These are phyloP conservation scores for Xyliphius kryptos DNA, from an alignment of 2,113 vertebrate genomes.

Conservation along the genomic window DNA sequence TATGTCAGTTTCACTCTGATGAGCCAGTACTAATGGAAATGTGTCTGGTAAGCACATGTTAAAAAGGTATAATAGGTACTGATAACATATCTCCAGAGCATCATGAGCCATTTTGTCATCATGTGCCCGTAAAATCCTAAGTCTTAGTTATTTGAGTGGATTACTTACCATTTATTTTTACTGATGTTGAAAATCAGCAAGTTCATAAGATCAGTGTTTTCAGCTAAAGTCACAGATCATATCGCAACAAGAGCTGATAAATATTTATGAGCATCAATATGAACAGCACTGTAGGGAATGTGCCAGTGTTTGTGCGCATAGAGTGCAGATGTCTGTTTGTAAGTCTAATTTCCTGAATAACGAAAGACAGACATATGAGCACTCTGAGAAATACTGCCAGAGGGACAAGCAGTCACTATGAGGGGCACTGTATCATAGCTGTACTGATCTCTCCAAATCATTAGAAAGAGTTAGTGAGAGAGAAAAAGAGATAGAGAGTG, in stretches of 20 bases:
- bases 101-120: constrained; percentile 32
- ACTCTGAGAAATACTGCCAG: constrained; percentile 23
- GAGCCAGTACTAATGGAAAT: constrained; percentile 37
- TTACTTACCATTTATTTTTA: constrained; percentile 52
- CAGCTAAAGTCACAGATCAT: constrained; percentile 46
- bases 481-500: background rate
- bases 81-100: constrained; percentile 43
- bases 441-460: constrained; percentile 16
- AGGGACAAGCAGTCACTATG: constrained; percentile 11
- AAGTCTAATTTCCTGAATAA: constrained; percentile 30
- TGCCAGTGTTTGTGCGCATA: constrained; percentile 21
- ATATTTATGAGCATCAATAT: constrained; percentile 51
- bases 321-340: constrained; percentile 27
- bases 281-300: background rate
- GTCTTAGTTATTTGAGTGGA: constrained; percentile 44
- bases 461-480: constrained; percentile 4
- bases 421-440: constrained; percentile 16
- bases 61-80: constrained; percentile 42
- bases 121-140: constrained; percentile 39
- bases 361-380: constrained; percentile 10
- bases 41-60: constrained; percentile 33
- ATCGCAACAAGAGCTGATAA: constrained; percentile 48
- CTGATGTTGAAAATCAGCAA: constrained; percentile 39
- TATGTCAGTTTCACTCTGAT: constrained; percentile 59
- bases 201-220: constrained; percentile 35